Base-by-base conservation (phyloP, 2,113 vertebrate species). In the Rhinogobius similis region DNA sequence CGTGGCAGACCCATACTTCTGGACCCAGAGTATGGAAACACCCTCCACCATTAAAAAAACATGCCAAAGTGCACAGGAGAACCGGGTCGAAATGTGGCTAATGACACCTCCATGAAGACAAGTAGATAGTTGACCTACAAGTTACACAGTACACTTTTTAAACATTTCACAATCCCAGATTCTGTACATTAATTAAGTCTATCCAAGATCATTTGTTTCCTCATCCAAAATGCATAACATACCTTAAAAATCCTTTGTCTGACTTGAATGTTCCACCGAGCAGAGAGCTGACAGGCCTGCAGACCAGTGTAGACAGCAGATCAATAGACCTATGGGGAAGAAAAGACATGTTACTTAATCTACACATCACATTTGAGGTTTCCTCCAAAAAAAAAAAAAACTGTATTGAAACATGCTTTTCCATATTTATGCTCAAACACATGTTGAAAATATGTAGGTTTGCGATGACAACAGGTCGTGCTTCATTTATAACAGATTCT, bases 401-500 rank as follows among this genome's bases (percentile, higher is more conserved):
- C 44, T 46, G 16, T 32, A 14, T 16, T 18, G 9, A 20, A 20
- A 20, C 27, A 59, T 10, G 20, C 32, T 29, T 9, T 32, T 59
- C 14, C 13, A 59, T 32, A 32, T 10, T 20, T 18, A 59, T 32
- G 56, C 14, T 18, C 20, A 59, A 59, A 62, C 61, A 62, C 10
- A 39, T 27, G 36, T 26, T 56, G 73, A 62, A 62, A 10, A 36
- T 27, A 27, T 32, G 52, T 70, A 56, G 43, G 67, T 70, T 41
- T 38, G 64, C 39, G 5, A 14, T 73, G 63, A 80, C 44, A 74
- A 74, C 70, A 78, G 67, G 68, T 78, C 62, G 66, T 38, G 58
- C 66, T 76, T 75, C 87, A 88, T 87, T 89, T 89, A 79, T 62
- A 62, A 76, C 75, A 72, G 58, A 10, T 70, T 63, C 72, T 82